Evolutionary conservation across 2,888 invertebrate species (phyloP), one percentile per base, ranked within the genome.

Genomic region (Drosophila vallismaia): DNA sequence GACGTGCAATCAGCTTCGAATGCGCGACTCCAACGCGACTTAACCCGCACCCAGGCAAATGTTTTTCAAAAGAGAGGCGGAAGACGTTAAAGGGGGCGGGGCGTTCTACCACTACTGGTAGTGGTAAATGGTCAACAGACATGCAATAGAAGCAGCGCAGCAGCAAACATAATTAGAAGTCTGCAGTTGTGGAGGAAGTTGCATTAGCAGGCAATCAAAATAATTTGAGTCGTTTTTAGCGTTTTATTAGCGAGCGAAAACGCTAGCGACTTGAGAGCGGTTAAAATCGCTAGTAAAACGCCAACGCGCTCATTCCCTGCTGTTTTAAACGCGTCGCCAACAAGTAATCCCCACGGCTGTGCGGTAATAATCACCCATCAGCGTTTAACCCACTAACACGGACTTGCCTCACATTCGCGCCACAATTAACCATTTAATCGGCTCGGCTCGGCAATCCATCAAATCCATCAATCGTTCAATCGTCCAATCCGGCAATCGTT

Each of bases 161-260:
- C 54, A 51, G 53, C 67, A 70, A 66, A 74, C 62, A 50, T 77
- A 86, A 82, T 82, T 77, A 83, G 75, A 66, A 83, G 73, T 42
- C 59, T 66, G 77, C 74, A 67, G 57, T 78, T 68, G 62, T 53
- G 71, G 68, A 71, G 86, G 77, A 86, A 83, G 78, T 84, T 83
- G 88, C 88, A 88, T 83, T 88, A 77, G 66, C 81, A 72, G 64
- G 60, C 72, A 86, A 88, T 88, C 84, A 88, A 83, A 68, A 50
- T 60, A 80, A 85, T 77, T 74, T 69, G 62, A 52, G 62, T 74
- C 82, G 78, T 19, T 19, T 19, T 19, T 19, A 19, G 19, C 19
- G 19, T 66, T 68, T 52, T 54, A 44, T 53, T 26, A 38, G 33
- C 46, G 42, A 45, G 9, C 45, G 33, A 67, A 51, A 71, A 51